Evolutionary conservation across 2,888 invertebrate species (phyloP), one percentile per base, ranked within the genome.

Genomic region (Dysmachus trigonus): DNA sequence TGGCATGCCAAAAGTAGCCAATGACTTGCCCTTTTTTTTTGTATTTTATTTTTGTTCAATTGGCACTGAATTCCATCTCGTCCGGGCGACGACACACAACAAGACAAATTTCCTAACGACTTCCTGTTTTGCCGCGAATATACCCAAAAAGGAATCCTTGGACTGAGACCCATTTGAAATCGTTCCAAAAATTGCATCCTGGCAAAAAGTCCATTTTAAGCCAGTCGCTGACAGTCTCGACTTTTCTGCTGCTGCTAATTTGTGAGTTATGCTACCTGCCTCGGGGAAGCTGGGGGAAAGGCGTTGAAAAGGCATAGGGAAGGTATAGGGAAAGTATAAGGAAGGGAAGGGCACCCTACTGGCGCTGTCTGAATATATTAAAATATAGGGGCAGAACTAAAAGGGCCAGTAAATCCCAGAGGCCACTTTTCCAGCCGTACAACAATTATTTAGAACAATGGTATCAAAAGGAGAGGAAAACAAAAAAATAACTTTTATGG

Each of bases 401-500:
- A 81, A 81, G 81, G 18, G 81, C 62, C 53, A 81, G 81, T 53
- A 81, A 81, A 62, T 81, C 81, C 81, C 35, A 81, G n/a, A n/a
- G 62, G 30, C 51, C 81, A 81, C 53, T 81, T 62, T 81, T 81
- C 62, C 81, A 81, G 81, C 81, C 53, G 62, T 81, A 81, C 53
- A 81, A 81, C 81, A 81, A 81, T 53, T 81, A 81, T 81, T 81
- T 81, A 62, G 81, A 81, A 81, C 53, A 77, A 53, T 81, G 53
- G 53, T n/a, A 53, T 15, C 13, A 81, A 53, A 81, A 51, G 53
- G 31, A 31, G 27, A 30, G 15, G 73, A 1, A 73, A n/a, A n/a
- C n/a, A n/a, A 73, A 18, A 35, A 35, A 31, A 18, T 73, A 73
- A 15, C 53, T 53, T 2, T n/a, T n/a, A n/a, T 27, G 8, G 8